Base-by-base conservation (phyloP, 2,113 vertebrate species). In the Sisor rabdophorus region DNA sequence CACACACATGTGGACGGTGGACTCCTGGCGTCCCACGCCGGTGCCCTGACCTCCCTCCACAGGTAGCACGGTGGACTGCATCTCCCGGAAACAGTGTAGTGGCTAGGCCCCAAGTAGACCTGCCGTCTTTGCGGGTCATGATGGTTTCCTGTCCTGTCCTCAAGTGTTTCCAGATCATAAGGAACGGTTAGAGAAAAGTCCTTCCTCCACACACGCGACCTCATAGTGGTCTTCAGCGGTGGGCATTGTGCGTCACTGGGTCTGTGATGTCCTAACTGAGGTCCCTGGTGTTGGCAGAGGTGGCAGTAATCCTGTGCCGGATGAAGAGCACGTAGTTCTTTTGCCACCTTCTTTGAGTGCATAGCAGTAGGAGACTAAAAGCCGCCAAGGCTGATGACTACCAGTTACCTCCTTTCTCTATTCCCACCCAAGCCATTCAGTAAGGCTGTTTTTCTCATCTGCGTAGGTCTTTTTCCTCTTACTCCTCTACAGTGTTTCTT, bases 371-470 rank as follows among this genome's bases (percentile, higher is more conserved):
- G 78, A 77, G 81, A 84, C 85, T 74, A 71, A 74, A 82, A 75
- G 81, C 60, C 81, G 74, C 79, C 59, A 72, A 76, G 70, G 80
- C 87, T 82, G 82, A 82, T 36, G 75, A 84, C 82, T 91, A 87
- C 76, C 83, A 84, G 83, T 86, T 89, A 82, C 86, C 86, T 89
- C 80, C 79, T 64, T 81, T 83, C 78, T 84, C 77, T 75, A 81
- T 85, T 86, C 84, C 81, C 73, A 79, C 84, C 84, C 85, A 86
- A 84, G 85, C 87, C 90, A 91, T 91, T 87, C 88, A 87, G 86
- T 82, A 80, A 50, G 74, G 81, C 91, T 91, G 90, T 87, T 91
- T 92, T 91, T 87, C 88, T 92, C 90, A 92, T 92, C 88, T 89
- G 83, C 74, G 75, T 79, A 86, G 84, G 76, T 82, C 85, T 89